Evolutionary conservation across 1,140 invertebrate genomes (phyloP).

Genomic region (Drosophila neocordata): DNA sequence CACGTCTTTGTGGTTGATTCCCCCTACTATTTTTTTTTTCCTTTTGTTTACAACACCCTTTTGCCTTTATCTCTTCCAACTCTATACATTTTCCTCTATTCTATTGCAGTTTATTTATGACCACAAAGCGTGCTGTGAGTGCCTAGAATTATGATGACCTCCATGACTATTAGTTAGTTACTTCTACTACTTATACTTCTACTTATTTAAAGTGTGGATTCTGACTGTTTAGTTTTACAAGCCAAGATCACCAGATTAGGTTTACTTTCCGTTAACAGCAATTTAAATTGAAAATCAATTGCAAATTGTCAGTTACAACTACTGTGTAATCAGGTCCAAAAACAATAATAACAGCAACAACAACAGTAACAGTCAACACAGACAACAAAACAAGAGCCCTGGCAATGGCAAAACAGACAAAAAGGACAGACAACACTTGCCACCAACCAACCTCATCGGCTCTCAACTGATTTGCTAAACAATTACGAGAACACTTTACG

Average conservation of each 20-base stretch:
- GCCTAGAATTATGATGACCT: conserved; percentile 55
- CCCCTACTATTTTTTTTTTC: conserved; percentile 14
- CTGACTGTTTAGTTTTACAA: too few species aligned
- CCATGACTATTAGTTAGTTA: background rate
- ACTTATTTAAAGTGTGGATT: too few species aligned
- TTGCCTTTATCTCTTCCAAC: background rate
- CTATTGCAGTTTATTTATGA: conserved; percentile 57
- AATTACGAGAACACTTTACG: conserved; percentile 62
- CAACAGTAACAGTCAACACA: background rate
- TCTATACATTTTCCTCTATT: background rate
- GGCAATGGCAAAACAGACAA: conserved; percentile 38
- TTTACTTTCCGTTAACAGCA: background rate
- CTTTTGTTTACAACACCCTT: background rate
- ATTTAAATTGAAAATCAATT: conserved; percentile 43
- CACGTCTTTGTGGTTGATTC: conserved; percentile 64
- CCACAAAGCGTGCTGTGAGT: conserved; percentile 54
- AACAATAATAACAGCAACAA: conserved; percentile 38
- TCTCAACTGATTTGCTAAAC: conserved; percentile 74
- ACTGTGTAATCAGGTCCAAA: conserved; percentile 64
- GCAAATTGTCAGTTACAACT: conserved; percentile 75
- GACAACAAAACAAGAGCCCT: conserved; percentile 29
- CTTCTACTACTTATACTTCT: too few species aligned
- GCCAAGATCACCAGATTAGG: too few species aligned
- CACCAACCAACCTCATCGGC: conserved; percentile 24
- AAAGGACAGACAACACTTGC: conserved; percentile 23